phyloP scores from a whole-genome alignment of 2,888 invertebrate genomes.

The Agonopterix alstromeriana region DNA sequence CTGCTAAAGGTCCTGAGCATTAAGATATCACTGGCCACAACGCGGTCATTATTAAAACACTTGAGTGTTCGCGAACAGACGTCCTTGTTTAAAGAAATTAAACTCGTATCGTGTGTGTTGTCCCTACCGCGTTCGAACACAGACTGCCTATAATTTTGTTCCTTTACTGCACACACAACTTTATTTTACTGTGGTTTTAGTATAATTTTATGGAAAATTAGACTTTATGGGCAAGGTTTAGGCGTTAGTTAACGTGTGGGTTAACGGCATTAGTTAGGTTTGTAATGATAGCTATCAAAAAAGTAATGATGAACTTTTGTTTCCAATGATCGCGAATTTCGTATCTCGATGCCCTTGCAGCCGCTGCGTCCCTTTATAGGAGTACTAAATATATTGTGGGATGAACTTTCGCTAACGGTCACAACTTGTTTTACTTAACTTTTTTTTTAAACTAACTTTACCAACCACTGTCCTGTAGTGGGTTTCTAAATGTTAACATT shows the following conservation, averaged over 20 bases:
- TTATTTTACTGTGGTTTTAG: conserved; percentile 17
- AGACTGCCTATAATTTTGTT: conserved; percentile 35
- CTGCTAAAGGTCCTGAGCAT: conserved; percentile 21
- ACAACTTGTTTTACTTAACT: too few species aligned
- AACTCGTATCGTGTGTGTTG: conserved; percentile 21
- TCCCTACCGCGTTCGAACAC: conserved; percentile 30
- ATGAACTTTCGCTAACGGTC: too few species aligned
- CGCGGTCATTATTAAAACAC: conserved; percentile 14
- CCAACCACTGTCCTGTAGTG: too few species aligned
- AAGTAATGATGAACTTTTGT: conserved; percentile 7
- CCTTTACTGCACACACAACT: conserved; percentile 20
- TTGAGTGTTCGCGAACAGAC: conserved; percentile 29
- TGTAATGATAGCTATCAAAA: conserved; percentile 3
- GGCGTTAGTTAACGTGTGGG: background rate
- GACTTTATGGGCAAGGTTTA: too few species aligned
- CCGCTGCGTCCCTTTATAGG: too few species aligned
- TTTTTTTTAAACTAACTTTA: too few species aligned
- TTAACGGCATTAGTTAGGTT: background rate
- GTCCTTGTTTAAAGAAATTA: conserved; percentile 13
- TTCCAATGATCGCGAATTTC: conserved; percentile 8
- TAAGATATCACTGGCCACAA: conserved; percentile 10
- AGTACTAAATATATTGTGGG: too few species aligned
- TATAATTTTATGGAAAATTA: too few species aligned
- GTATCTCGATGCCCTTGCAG: background rate
- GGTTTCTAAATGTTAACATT: too few species aligned